Evolutionary conservation across 1,140 invertebrate species (phyloP), one percentile per base, ranked within the genome.

Genomic region (Luehdorfia chinensis): DNA sequence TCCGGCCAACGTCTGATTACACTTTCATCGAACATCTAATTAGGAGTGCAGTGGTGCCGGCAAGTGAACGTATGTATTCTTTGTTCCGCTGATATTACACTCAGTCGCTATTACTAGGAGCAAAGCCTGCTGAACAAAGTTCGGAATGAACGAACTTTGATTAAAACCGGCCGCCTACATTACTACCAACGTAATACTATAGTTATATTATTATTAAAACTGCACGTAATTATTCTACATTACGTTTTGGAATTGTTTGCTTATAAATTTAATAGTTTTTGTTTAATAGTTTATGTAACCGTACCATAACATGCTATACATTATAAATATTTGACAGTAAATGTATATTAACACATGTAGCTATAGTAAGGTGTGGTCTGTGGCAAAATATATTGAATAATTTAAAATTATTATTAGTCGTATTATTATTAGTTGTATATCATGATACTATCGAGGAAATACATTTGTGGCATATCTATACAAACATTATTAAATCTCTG

Each of bases 1-100:
- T 79, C 77, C 72, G 72, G 68, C 71, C 75, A 68, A 67, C 78
- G 77, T 80, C 75, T 81, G 81, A 86, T 86, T 84, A 86, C 81
- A 84, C 74, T 85, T 81, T 84, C 77, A 84, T 85, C 79, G 81
- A 85, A 84, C 79, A 78, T 84, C 75, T 85, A 84, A 85, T 84
- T 84, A 77, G 77, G 67, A 80, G 71, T 84, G 77, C 81, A 85
- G 66, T 64, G 69, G 57, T 58, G 34, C 50, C 54, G 60, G 66
- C 55, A 60, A 57, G 55, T 63, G 63, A 65, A 75, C 70, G 71
- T 72, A 58, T 80, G 73, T 81, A 74, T 76, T 79, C 74, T 79
- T 78, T 79, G 71, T 78, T 67, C 75, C 56, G 48, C 49, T 66
- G 67, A 75, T 77, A 76, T 75, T 76, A 70, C 71, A 62, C 55